Percentiles rank a stretch among this genome's conserved stretches.
Conservation (phyloP, 1,140 invertebrate genomes). For the Drosophila virilis region DNA sequence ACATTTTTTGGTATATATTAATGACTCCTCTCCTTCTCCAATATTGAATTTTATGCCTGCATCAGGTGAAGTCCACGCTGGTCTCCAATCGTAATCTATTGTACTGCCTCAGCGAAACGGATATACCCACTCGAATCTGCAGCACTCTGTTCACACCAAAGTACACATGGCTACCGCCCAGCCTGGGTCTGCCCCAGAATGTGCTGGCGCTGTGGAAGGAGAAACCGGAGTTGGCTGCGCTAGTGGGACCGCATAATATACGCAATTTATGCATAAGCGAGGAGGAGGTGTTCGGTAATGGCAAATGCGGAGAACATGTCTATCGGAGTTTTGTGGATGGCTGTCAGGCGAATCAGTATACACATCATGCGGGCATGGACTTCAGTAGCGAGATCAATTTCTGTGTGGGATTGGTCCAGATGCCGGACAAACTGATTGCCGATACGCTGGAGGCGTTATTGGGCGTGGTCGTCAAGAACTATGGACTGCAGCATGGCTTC, state of each 20-base stretch:
- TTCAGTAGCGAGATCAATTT: constrained; percentile 55
- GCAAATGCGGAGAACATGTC: constrained; percentile 21
- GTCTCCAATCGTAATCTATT: constrained; percentile 93
- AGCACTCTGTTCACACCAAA: constrained; percentile 78
- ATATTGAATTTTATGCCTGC: background rate
- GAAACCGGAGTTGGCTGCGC: constrained; percentile 13
- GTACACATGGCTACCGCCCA: constrained; percentile 87
- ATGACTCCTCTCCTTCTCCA: too few relatives aligned
- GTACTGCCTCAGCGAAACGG: constrained; percentile 86
- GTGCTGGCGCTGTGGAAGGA: constrained; percentile 48
- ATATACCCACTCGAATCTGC: constrained; percentile 62
- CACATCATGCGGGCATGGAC: constrained; percentile 31
- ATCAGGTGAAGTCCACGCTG: constrained; percentile 88
- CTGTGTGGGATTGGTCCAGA: constrained; percentile 26
- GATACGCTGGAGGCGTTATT: constrained; percentile 94
- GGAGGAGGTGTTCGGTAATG: constrained; percentile 38
- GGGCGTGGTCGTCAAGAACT: constrained; percentile 89
- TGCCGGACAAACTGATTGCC: constrained; percentile 86
- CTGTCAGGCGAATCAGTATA: constrained; percentile 39
- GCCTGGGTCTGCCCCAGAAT: constrained; percentile 76
- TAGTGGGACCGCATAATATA: constrained; percentile 64
- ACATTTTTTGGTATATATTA: too few relatives aligned
- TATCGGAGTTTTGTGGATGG: constrained; percentile 39
- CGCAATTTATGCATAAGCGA: constrained; percentile 40
- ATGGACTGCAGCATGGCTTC: constrained; percentile 85